phyloP scores from a whole-genome alignment of 2,113 vertebrate species.

The Indicator indicator region DNA sequence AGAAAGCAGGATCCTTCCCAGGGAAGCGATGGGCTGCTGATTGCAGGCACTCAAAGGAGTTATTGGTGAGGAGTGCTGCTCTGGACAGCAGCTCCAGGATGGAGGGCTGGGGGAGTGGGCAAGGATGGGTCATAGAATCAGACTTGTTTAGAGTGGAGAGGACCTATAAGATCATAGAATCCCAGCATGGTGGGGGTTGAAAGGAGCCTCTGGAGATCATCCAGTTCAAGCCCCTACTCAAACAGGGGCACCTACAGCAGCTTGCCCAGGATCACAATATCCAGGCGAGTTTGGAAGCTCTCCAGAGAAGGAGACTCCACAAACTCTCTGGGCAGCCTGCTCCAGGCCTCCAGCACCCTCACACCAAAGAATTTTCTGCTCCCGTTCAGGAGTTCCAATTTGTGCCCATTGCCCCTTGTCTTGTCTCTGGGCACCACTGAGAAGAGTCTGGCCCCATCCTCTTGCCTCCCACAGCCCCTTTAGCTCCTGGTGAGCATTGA shows the following conservation, averaged over 20 bases:
- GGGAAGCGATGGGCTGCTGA: not conserved
- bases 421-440: not conserved
- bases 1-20: not conserved
- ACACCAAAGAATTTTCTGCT: not conserved
- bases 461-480: too few species aligned
- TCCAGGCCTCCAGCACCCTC: not conserved
- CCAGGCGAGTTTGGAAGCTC: not conserved
- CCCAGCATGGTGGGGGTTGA: not conserved
- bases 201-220: not conserved
- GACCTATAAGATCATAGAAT: too few species aligned
- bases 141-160: too few species aligned
- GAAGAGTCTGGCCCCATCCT: not conserved
- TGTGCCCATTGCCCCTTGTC: too few species aligned
- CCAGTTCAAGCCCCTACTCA: not conserved
- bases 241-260: not conserved
- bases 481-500: too few species aligned
- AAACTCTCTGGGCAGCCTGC: not conserved
- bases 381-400: not conserved
- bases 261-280: not conserved
- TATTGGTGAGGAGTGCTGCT: not conserved
- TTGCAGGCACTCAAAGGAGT: not conserved
- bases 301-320: not conserved
- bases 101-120: fast-evolving
- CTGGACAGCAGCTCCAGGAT: not conserved
- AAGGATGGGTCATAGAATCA: not conserved